Evolutionary conservation across 2,888 invertebrate genomes (phyloP).

Genomic region (Hermaeophaga mercurialis): DNA sequence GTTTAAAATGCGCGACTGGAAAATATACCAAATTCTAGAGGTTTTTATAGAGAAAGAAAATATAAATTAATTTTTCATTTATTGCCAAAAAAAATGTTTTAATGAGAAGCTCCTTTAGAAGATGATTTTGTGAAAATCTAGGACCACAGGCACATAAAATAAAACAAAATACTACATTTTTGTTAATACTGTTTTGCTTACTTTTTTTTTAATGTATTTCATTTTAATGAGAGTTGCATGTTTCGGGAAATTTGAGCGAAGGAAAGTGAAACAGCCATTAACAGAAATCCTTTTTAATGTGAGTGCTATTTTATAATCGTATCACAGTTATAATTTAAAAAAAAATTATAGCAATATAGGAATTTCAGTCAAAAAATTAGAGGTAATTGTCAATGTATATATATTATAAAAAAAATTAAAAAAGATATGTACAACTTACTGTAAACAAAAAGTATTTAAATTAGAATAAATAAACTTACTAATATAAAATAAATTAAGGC

Average conservation of each 20-base stretch:
- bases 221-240: no score
- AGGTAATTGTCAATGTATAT: conserved; percentile 28
- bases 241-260: neutral
- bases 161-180: no score
- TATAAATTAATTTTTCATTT: no score
- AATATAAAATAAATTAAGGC: conserved; percentile 35
- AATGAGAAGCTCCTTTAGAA: no score
- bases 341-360: conserved; percentile 32
- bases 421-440: conserved; percentile 38
- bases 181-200: no score
- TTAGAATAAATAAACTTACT: conserved; percentile 37
- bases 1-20: no score
- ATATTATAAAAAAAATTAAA: conserved; percentile 28
- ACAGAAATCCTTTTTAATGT: conserved; percentile 38
- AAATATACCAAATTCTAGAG: no score
- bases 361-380: conserved; percentile 35
- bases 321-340: conserved; percentile 39
- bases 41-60: no score
- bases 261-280: conserved; percentile 27
- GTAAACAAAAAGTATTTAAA: conserved; percentile 40
- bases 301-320: conserved; percentile 37
- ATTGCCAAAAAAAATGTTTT: no score
- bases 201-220: no score
- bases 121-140: no score
- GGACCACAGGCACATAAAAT: no score